Conservation (phyloP, 2,113 vertebrate genomes). For the Apus apus region DNA sequence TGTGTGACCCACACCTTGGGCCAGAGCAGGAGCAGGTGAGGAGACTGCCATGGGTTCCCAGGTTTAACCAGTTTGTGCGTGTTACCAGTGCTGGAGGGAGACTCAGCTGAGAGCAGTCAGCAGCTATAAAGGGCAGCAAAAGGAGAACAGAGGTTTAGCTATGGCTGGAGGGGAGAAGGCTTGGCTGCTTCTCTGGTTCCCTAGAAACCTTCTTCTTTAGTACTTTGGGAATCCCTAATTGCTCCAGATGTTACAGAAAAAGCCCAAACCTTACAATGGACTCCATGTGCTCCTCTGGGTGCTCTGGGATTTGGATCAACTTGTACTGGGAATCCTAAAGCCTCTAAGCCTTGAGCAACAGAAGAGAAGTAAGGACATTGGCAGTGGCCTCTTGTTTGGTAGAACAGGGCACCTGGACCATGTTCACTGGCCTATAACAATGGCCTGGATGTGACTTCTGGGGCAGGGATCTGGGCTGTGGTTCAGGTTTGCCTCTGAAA, state of each 20-base stretch:
- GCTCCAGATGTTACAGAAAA: not conserved
- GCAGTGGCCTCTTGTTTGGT: not conserved
- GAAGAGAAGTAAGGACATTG: not conserved
- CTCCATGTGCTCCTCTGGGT: not conserved
- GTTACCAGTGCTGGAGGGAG: not conserved
- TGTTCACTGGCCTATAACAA: rapidly evolving
- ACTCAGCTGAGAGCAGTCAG: not conserved
- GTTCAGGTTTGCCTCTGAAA: not conserved
- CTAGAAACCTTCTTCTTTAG: not conserved
- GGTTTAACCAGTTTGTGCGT: not conserved
- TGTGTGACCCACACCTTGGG: not conserved
- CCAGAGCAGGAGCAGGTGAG: not conserved
- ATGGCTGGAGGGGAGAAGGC: not conserved
- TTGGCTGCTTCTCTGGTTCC: not conserved
- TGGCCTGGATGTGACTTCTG: not conserved
- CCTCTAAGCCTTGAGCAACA: not conserved
- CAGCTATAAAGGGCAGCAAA: not conserved
- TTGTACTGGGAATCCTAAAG: not conserved
- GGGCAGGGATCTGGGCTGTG: not conserved
- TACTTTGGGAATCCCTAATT: not conserved
- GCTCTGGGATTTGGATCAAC: not conserved
- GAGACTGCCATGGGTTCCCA: not conserved
- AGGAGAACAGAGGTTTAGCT: not conserved
- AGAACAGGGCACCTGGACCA: not conserved
- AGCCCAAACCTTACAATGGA: not conserved